These are phyloP conservation scores for Rhinolophus ferrumequinum DNA, from an alignment of 2,113 vertebrate genomes.

Conservation along the genomic window DNA sequence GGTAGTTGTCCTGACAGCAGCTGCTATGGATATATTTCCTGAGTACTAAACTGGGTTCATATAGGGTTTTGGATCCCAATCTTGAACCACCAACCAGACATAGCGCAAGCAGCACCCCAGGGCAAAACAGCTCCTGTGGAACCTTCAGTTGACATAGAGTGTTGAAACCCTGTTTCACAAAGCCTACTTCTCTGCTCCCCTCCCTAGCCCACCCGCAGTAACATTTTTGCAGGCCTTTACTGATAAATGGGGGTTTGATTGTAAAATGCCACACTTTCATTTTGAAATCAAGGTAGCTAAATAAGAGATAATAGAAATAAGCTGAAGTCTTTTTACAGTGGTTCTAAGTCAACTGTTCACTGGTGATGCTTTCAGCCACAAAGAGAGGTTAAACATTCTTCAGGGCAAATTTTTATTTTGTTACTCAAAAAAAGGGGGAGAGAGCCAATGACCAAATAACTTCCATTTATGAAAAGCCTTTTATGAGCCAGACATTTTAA, in stretches of 20 bases:
- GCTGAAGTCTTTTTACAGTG: background rate
- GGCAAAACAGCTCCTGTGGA: constrained; percentile 45
- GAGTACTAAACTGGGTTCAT: constrained; percentile 64
- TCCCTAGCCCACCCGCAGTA: background rate
- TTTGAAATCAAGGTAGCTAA: constrained; percentile 77
- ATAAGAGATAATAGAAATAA: constrained; percentile 49
- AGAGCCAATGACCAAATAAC: background rate
- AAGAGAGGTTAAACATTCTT: constrained; percentile 35
- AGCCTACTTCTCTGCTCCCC: background rate
- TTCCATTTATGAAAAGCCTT: background rate
- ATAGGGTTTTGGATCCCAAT: background rate
- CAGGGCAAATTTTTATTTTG: background rate
- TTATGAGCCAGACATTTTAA: background rate
- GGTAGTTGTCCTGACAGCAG: constrained; percentile 65
- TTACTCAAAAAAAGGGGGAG: background rate
- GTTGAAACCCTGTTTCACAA: background rate
- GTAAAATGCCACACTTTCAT: constrained; percentile 72
- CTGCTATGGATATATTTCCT: constrained; percentile 51
- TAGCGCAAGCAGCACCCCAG: background rate
- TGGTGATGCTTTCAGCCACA: background rate
- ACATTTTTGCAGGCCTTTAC: constrained; percentile 70
- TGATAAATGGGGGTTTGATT: constrained; percentile 76
- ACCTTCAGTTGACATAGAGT: background rate
- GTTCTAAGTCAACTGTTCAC: background rate
- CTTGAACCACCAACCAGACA: constrained; percentile 62